These are phyloP conservation scores for Stegostoma tigrinum DNA, from an alignment of 2,113 vertebrate species.

Conservation along the genomic window DNA sequence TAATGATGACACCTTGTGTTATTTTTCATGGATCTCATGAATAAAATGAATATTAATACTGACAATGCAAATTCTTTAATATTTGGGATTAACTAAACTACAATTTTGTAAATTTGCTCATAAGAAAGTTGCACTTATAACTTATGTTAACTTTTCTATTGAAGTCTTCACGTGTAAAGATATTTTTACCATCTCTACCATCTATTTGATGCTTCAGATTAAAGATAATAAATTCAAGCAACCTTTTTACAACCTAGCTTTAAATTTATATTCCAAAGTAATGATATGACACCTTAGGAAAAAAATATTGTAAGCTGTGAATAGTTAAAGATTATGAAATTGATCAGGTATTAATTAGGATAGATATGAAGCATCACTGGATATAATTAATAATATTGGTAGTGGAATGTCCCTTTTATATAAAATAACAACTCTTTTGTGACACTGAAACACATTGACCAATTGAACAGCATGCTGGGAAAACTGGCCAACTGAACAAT, in stretches of 20 bases:
- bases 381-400: not conserved
- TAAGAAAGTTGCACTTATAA: not conserved
- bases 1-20: not conserved
- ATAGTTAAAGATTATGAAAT: not conserved
- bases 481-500: too few relatives aligned
- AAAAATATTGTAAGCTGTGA: not conserved
- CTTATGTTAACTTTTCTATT: not conserved
- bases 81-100: not conserved
- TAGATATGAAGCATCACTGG: not conserved
- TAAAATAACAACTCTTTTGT: too few relatives aligned
- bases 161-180: not conserved
- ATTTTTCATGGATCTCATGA: not conserved
- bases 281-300: not conserved
- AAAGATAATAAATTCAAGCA: not conserved
- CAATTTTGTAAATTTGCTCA: not conserved
- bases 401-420: too few relatives aligned
- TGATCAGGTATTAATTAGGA: not conserved
- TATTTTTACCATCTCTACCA: not conserved
- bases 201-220: not conserved
- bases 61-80: not conserved
- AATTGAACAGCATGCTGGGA: too few relatives aligned
- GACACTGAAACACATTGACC: too few relatives aligned
- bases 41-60: not conserved
- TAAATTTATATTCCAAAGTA: not conserved
- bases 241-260: not conserved